Conservation (phyloP, 2,113 vertebrate species). For the Xiphorhynchus elegans region DNA sequence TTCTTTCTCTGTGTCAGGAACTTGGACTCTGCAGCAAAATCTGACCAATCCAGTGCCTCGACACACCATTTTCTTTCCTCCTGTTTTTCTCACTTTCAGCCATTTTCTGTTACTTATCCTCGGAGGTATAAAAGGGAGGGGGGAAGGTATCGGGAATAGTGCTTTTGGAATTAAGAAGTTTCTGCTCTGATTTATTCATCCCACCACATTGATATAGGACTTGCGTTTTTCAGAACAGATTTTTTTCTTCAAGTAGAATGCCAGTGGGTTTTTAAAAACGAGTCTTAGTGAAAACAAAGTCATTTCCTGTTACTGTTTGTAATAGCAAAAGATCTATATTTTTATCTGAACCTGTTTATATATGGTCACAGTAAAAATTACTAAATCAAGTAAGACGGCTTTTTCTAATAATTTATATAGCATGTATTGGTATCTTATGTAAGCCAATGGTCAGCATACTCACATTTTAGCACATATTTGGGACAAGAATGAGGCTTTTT, state of each 20-base stretch:
- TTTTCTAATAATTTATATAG: background rate
- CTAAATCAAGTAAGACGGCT: background rate
- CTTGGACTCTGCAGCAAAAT: slow-evolving; percentile 61
- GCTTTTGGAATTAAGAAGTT: background rate
- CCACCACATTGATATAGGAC: fast-evolving
- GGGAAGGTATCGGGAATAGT: background rate
- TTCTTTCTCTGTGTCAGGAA: background rate
- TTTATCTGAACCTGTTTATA: background rate
- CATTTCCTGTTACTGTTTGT: background rate
- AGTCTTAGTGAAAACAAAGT: background rate
- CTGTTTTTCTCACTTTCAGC: slow-evolving; percentile 35
- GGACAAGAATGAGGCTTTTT: background rate
- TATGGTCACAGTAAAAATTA: background rate
- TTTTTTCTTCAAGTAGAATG: fast-evolving
- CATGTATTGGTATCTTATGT: fast-evolving
- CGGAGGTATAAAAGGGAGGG: background rate
- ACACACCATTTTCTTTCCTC: slow-evolving; percentile 36
- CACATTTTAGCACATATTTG: background rate
- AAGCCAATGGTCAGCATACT: fast-evolving
- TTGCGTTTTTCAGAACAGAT: background rate
- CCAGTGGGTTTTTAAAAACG: fast-evolving
- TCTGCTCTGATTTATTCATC: background rate
- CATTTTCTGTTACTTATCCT: slow-evolving; percentile 54
- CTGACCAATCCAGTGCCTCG: slow-evolving; percentile 29
- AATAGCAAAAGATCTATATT: fast-evolving